Conservation (phyloP, 1,140 invertebrate species). For the Monochamus saltuarius region DNA sequence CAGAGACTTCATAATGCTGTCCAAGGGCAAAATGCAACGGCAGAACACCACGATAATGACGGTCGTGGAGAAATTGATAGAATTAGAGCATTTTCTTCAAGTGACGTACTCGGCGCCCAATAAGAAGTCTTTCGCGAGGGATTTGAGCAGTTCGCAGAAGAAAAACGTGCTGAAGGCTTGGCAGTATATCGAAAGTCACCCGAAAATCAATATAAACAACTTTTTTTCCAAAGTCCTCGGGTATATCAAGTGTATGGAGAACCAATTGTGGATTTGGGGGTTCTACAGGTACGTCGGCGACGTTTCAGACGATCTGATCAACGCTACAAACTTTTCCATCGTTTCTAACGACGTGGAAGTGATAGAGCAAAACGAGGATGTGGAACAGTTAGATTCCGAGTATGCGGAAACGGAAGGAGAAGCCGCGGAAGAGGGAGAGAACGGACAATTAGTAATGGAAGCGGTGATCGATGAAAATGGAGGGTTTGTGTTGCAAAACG, state of each 20-base stretch:
- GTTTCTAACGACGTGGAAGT: neutral
- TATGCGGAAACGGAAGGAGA: constrained; percentile 1
- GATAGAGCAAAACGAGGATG: neutral
- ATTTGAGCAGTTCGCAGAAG: constrained; percentile 43
- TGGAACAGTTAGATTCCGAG: constrained; percentile 12
- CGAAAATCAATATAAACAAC: constrained; percentile 44
- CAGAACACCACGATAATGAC: constrained; percentile 29
- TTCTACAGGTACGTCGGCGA: constrained; percentile 38
- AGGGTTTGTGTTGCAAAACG: constrained; percentile 32
- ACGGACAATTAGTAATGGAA: constrained; percentile 26
- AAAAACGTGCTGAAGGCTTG: constrained; percentile 45
- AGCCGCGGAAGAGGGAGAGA: neutral
- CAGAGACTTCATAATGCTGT: constrained; percentile 37
- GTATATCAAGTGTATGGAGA: constrained; percentile 47
- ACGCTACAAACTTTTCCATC: constrained; percentile 36
- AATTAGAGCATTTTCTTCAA: constrained; percentile 39
- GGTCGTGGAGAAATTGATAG: constrained; percentile 43
- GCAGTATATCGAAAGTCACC: constrained; percentile 44
- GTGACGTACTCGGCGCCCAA: constrained; percentile 29
- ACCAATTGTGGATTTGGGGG: constrained; percentile 48
- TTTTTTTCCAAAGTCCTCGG: constrained; percentile 43
- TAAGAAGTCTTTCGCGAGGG: constrained; percentile 40
- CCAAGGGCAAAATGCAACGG: constrained; percentile 34
- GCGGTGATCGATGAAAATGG: constrained; percentile 36
- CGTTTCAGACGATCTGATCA: constrained; percentile 38